phyloP scores from a whole-genome alignment of 2,888 invertebrate species.

The Hylaea fasciaria region DNA sequence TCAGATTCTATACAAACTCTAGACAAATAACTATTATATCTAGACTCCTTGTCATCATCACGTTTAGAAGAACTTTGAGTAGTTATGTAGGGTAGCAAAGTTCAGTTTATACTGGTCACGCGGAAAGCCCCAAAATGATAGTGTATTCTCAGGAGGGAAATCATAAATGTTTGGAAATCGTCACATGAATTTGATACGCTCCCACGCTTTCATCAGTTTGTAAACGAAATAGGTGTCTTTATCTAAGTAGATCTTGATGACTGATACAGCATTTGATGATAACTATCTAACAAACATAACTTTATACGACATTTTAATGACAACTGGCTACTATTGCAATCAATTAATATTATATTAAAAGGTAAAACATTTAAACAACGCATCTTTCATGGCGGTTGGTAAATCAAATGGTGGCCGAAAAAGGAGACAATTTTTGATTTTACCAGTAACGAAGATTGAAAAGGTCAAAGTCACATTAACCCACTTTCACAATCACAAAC shows the following conservation, averaged over 20 bases:
- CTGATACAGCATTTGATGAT: not conserved
- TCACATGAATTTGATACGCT: slow-evolving; percentile 64
- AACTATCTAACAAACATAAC: not conserved
- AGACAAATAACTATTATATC: slow-evolving; percentile 38
- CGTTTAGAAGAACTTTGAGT: not conserved
- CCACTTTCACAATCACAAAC: slow-evolving; percentile 12
- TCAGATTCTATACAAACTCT: slow-evolving; percentile 15
- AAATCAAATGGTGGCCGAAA: too few relatives aligned
- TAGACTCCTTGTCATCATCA: slow-evolving; percentile 33
- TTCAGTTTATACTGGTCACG: slow-evolving; percentile 45
- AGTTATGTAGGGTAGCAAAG: slow-evolving; percentile 36
- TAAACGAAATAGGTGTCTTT: slow-evolving; percentile 7
- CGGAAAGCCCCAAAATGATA: slow-evolving; percentile 50
- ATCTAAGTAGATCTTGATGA: slow-evolving; percentile 8
- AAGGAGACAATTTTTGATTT: not conserved
- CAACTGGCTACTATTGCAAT: too few relatives aligned
- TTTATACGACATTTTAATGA: too few relatives aligned
- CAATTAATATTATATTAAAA: too few relatives aligned
- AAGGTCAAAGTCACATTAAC: slow-evolving; percentile 31
- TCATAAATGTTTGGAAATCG: slow-evolving; percentile 67
- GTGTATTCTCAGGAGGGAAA: slow-evolving; percentile 64
- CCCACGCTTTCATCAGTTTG: slow-evolving; percentile 57
- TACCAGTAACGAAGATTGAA: slow-evolving; percentile 19
- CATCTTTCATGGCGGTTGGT: too few relatives aligned
- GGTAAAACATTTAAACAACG: too few relatives aligned